These are phyloP conservation scores for Scrobipalpa atriplicella DNA, from an alignment of 2,888 invertebrate species.

Conservation along the genomic window DNA sequence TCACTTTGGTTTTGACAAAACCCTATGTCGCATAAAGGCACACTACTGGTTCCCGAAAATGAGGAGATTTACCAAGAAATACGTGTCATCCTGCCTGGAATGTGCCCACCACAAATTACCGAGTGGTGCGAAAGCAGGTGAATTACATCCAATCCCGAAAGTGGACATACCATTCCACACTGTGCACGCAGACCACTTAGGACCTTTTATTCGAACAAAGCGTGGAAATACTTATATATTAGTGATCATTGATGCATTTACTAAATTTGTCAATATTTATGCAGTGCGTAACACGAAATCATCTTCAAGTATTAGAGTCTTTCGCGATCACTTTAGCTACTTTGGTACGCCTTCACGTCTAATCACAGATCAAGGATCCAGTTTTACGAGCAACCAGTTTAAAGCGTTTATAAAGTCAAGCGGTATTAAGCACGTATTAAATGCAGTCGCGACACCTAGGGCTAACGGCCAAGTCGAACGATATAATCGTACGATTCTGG, in stretches of 20 bases:
- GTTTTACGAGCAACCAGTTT: conserved; percentile 24
- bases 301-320: conserved; percentile 18
- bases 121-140: conserved; percentile 38
- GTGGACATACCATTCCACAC: conserved; percentile 50
- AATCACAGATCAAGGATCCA: conserved; percentile 23
- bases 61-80: conserved; percentile 31
- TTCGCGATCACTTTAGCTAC: conserved; percentile 22
- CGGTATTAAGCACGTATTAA: conserved; percentile 14
- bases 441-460: conserved; percentile 14
- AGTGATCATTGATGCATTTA: conserved; percentile 34
- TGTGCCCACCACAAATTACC: conserved; percentile 36
- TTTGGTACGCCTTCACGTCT: conserved; percentile 24
- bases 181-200: conserved; percentile 55
- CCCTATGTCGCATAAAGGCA: conserved; percentile 42
- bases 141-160: conserved; percentile 50
- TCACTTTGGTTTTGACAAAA: conserved; percentile 35
- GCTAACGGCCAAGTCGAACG: conserved; percentile 17
- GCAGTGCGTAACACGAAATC: conserved; percentile 34
- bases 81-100: conserved; percentile 35
- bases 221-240: conserved; percentile 30
- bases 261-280: conserved; percentile 32
- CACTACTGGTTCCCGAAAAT: conserved; percentile 56
- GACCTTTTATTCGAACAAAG: conserved; percentile 31
- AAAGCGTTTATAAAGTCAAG: conserved; percentile 8
- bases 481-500: conserved; percentile 17